Conservation (phyloP, 1,140 invertebrate genomes). For the Archivesica marissinica region DNA sequence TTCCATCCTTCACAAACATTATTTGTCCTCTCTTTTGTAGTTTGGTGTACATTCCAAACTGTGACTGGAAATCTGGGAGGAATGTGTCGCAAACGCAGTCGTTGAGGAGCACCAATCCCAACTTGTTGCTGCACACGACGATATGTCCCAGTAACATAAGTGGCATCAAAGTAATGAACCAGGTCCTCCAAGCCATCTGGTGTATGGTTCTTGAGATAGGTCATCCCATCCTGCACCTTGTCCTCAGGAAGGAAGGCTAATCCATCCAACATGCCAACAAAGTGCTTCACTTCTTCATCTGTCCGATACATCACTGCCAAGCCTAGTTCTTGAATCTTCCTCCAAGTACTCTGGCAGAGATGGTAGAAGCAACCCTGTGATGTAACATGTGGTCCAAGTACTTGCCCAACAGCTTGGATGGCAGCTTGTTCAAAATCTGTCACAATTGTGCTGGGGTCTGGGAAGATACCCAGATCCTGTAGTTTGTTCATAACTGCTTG, state of each 20-base stretch:
- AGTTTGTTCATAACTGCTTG: neutral
- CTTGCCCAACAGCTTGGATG: neutral
- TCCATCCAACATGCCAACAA: constrained; percentile 55
- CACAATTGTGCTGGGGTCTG: neutral
- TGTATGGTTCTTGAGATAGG: neutral
- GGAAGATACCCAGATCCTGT: neutral
- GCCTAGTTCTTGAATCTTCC: no score
- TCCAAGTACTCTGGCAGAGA: no score
- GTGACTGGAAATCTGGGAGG: constrained; percentile 28
- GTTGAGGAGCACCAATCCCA: no score
- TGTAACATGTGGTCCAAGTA: neutral
- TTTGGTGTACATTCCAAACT: constrained; percentile 47
- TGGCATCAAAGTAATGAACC: no score
- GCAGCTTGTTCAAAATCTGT: constrained; percentile 43
- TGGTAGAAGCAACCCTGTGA: constrained; percentile 12
- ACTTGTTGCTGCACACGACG: no score
- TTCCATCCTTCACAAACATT: constrained; percentile 59
- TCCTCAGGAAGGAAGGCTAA: constrained; percentile 48
- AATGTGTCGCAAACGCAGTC: constrained; percentile 35
- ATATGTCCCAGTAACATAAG: no score
- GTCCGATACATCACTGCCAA: no score
- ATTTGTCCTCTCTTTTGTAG: constrained; percentile 22
- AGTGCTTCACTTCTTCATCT: no score
- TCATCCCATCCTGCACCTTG: constrained; percentile 48
- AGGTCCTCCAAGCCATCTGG: neutral